Conservation (phyloP, 2,113 vertebrate species). For the Sturnira hondurensis region DNA sequence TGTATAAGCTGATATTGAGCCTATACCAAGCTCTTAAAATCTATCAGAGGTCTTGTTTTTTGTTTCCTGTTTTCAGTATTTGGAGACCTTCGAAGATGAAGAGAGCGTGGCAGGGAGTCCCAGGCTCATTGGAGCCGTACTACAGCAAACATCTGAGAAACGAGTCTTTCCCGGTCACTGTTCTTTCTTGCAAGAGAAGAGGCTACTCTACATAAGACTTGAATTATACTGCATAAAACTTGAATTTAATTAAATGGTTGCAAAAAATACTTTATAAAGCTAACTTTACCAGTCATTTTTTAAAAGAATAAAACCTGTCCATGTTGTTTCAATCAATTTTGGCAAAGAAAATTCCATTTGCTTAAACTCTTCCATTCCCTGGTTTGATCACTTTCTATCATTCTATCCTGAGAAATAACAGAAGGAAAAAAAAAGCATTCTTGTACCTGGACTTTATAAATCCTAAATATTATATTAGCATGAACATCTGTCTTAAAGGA, state of each 20-base stretch:
- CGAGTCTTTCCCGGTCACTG: not conserved
- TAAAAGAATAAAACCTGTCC: conserved; percentile 33
- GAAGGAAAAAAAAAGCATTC: not conserved
- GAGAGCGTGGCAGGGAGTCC: not conserved
- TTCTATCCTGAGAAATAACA: not conserved
- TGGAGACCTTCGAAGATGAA: not conserved
- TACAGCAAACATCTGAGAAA: not conserved
- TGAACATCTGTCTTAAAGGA: conserved; percentile 6
- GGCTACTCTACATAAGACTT: conserved; percentile 9
- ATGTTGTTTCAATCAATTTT: conserved; percentile 65
- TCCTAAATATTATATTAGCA: not conserved
- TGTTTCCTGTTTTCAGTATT: not conserved
- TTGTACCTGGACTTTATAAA: conserved; percentile 15
- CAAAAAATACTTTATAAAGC: conserved; percentile 49
- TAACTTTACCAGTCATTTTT: conserved; percentile 34
- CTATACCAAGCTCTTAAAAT: not conserved
- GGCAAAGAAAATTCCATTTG: conserved; percentile 47
- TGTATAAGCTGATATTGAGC: not conserved
- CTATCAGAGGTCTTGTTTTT: not conserved
- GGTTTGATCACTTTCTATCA: conserved; percentile 34
- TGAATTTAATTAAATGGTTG: conserved; percentile 53
- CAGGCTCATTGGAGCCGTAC: not conserved
- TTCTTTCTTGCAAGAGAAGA: not conserved
- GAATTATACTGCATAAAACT: conserved; percentile 34
- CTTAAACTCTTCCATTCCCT: conserved; percentile 44